Evolutionary conservation across 2,797 vertebrate genomes (phyloP).

Genomic region (Crocidura indochinensis): DNA sequence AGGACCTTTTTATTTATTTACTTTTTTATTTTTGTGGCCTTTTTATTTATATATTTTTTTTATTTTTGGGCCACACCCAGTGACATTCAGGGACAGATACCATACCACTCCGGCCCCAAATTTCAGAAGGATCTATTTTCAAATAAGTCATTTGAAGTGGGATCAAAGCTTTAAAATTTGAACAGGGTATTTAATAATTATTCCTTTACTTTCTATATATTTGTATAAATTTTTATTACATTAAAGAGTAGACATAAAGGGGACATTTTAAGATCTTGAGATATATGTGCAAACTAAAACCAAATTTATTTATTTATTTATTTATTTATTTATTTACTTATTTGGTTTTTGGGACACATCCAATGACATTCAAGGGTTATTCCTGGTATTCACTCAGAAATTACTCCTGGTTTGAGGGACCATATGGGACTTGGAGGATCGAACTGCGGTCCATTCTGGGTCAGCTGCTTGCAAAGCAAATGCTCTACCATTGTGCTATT

Average conservation of each 20-base stretch:
- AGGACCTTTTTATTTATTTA: constrained; percentile 36
- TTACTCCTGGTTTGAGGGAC: too few species aligned
- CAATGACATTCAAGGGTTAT: too few species aligned
- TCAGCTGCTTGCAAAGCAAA: too few species aligned
- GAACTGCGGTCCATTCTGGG: too few species aligned
- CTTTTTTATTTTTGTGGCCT: too few species aligned
- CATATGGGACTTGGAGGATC: too few species aligned
- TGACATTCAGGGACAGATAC: too few species aligned
- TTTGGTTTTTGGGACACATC: too few species aligned
- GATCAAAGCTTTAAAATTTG: constrained; percentile 67
- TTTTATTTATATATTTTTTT: too few species aligned
- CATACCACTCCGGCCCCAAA: neutral
- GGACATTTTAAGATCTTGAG: constrained; percentile 59
- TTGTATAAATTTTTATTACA: constrained; percentile 41
- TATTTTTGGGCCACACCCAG: too few species aligned
- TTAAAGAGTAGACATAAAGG: constrained; percentile 50
- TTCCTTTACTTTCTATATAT: constrained; percentile 25
- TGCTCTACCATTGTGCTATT: too few species aligned
- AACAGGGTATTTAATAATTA: constrained; percentile 43
- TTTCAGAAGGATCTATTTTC: constrained; percentile 59
- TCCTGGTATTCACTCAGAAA: too few species aligned
- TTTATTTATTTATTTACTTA: constrained; percentile 24
- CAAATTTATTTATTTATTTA: constrained; percentile 31
- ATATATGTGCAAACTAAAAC: constrained; percentile 48
- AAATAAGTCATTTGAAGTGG: constrained; percentile 52